These are phyloP conservation scores for Anguilla anguilla DNA, from an alignment of 2,797 vertebrate species.

Conservation along the genomic window DNA sequence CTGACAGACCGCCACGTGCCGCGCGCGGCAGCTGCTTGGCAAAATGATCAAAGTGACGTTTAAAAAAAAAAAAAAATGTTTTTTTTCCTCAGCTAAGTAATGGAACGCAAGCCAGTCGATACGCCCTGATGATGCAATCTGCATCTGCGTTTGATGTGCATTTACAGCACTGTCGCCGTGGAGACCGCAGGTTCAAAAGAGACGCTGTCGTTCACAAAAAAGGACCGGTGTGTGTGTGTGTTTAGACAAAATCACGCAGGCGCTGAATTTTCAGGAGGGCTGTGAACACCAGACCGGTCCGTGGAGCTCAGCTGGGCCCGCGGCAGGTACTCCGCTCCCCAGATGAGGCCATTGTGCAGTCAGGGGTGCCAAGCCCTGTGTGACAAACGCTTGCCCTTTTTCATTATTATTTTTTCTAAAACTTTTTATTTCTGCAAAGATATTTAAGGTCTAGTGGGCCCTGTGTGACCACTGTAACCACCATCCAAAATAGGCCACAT, in stretches of 20 bases:
- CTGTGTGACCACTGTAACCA: not conserved
- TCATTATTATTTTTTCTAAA: not conserved
- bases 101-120: not conserved
- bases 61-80: not conserved
- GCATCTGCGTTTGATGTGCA: no score
- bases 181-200: not conserved
- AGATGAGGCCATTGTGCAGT: not conserved
- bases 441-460: not conserved
- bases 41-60: slow-evolving; percentile 47
- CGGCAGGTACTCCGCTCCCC: not conserved
- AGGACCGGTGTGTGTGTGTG: not conserved
- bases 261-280: not conserved
- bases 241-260: not conserved
- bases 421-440: not conserved
- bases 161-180: no score
- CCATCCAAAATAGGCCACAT: not conserved
- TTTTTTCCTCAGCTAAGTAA: not conserved
- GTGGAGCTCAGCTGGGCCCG: not conserved
- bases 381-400: not conserved
- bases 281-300: not conserved
- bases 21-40: slow-evolving; percentile 38
- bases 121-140: not conserved
- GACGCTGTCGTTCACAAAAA: not conserved
- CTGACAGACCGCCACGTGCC: not conserved
- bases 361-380: not conserved